These are phyloP conservation scores for Dicroscelio sp. DNA, from an alignment of 2,888 invertebrate genomes.

Conservation along the genomic window DNA sequence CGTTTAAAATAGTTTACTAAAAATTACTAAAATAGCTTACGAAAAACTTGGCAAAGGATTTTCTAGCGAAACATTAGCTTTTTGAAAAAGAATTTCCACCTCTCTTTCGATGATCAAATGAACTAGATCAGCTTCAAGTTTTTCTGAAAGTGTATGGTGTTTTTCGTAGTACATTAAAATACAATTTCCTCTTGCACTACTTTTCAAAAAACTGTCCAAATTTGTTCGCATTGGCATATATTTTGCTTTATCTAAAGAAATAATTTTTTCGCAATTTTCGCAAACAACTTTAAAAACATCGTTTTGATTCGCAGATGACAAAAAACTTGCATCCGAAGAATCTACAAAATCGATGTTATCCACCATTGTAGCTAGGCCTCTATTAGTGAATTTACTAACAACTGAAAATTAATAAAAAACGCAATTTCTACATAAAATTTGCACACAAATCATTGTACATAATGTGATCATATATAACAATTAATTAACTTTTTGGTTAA, in stretches of 20 bases:
- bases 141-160: not conserved
- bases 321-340: too few species aligned
- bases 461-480: too few species aligned
- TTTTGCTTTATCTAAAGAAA: not conserved
- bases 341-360: too few species aligned
- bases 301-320: too few species aligned
- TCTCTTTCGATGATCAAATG: constrained; percentile 11
- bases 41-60: constrained; percentile 38
- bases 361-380: too few species aligned
- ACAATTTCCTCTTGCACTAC: not conserved
- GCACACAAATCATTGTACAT: too few species aligned
- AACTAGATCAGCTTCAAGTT: not conserved
- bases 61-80: not conserved
- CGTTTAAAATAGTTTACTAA: not conserved
- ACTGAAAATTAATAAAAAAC: too few species aligned
- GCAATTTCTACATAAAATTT: too few species aligned
- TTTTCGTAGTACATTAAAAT: constrained; percentile 28
- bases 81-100: constrained; percentile 12
- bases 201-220: not conserved
- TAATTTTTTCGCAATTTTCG: not conserved
- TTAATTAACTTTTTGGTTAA: too few species aligned
- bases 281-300: not conserved
- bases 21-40: constrained; percentile 32
- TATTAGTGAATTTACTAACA: too few species aligned
- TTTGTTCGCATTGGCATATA: constrained; percentile 20